Percentiles rank a stretch among this genome's conserved stretches.
These are phyloP conservation scores for Oreohelix idahoensis DNA, from an alignment of 1,140 invertebrate genomes.

Conservation along the genomic window DNA sequence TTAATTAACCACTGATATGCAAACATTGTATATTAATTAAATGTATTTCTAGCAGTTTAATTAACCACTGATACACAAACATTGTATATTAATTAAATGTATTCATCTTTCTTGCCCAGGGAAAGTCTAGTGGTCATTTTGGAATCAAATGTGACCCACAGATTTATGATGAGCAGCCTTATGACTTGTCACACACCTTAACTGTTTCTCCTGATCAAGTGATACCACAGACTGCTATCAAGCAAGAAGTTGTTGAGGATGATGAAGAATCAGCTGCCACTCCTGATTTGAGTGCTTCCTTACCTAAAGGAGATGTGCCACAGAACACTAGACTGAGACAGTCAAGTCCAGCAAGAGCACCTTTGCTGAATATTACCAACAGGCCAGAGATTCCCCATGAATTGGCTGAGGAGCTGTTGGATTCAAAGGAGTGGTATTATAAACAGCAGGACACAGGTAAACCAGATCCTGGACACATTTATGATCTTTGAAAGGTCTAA, in stretches of 20 bases:
- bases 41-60: too few species aligned
- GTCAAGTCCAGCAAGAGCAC: constrained; percentile 28
- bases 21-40: too few species aligned
- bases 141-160: constrained; percentile 22
- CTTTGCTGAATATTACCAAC: constrained; percentile 26
- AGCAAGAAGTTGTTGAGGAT: not conserved
- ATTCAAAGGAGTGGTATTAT: not conserved
- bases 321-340: constrained; percentile 12
- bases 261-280: not conserved
- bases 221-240: constrained; percentile 12
- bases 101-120: constrained; percentile 1
- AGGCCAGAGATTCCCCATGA: not conserved
- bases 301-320: not conserved
- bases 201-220: constrained; percentile 28
- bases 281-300: not conserved
- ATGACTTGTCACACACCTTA: not conserved
- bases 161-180: constrained; percentile 4
- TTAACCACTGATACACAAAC: too few species aligned
- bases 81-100: too few species aligned
- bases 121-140: not conserved
- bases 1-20: too few species aligned
- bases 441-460: not conserved
- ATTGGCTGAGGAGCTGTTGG: not conserved
- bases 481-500: too few species aligned
- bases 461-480: not conserved